Evolutionary conservation across 1,140 invertebrate species (phyloP).

Genomic region (Epicauta chinensis): DNA sequence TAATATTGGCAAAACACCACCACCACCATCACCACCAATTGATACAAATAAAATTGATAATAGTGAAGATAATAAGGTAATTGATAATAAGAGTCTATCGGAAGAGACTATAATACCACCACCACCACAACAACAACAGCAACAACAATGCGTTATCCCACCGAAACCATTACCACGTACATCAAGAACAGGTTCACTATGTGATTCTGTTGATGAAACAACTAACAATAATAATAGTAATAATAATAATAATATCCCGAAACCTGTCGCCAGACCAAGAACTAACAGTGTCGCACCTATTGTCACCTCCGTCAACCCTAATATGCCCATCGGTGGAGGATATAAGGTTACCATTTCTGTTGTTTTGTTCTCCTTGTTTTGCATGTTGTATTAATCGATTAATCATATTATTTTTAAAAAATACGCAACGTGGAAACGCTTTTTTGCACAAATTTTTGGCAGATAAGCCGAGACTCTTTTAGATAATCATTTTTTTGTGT

Average conservation of each 20-base stretch:
- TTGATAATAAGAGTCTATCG: background rate
- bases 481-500: too few species aligned
- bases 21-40: conserved; percentile 3
- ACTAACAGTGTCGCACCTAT: conserved; percentile 53
- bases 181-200: conserved; percentile 57
- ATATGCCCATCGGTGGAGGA: conserved; percentile 49
- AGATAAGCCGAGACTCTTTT: too few species aligned
- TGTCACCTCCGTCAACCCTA: conserved; percentile 51
- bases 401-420: conserved; percentile 18
- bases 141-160: conserved; percentile 43
- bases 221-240: background rate
- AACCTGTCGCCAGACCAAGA: conserved; percentile 66
- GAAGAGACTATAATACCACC: background rate
- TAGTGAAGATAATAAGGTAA: conserved; percentile 23
- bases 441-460: background rate
- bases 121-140: conserved; percentile 18
- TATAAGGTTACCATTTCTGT: conserved; percentile 57
- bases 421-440: too few species aligned
- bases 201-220: conserved; percentile 41
- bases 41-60: conserved; percentile 10
- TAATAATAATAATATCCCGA: conserved; percentile 45
- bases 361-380: conserved; percentile 15
- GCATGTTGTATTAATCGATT: conserved; percentile 20
- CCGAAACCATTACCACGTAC: conserved; percentile 71
- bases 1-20: conserved; percentile 27